phyloP scores from a whole-genome alignment of 1,140 invertebrate species.

The Diachasma alloeum region DNA sequence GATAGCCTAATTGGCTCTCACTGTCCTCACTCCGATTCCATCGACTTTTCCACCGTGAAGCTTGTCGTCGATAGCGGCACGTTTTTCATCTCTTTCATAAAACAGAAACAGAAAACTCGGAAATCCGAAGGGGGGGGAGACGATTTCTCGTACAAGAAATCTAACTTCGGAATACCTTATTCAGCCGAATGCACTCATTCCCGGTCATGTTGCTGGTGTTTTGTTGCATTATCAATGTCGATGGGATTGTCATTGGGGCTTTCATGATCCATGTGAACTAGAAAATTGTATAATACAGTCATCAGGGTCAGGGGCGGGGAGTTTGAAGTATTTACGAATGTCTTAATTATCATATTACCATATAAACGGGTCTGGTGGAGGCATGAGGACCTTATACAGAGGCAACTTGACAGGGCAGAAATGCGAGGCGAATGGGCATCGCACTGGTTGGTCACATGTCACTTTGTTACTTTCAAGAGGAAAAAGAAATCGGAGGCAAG shows the following conservation, averaged over 20 bases:
- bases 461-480: neutral
- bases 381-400: conserved; percentile 31
- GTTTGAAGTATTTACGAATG: conserved; percentile 25
- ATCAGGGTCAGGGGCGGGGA: neutral
- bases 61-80: neutral
- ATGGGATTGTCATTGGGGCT: neutral
- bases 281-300: neutral
- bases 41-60: neutral
- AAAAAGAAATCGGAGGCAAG: conserved; percentile 18
- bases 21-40: conserved; percentile 32
- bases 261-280: conserved; percentile 5
- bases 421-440: conserved; percentile 3
- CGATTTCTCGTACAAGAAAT: neutral
- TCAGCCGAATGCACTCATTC: neutral
- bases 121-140: neutral
- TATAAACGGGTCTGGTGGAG: conserved; percentile 42
- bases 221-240: neutral
- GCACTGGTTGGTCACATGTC: neutral
- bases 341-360: conserved; percentile 55
- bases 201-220: neutral
- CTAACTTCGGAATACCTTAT: neutral
- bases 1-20: conserved; percentile 47
- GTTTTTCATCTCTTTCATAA: neutral
- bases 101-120: neutral
- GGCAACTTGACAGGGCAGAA: conserved; percentile 19